These are phyloP conservation scores for Gymnocypris eckloni DNA, from an alignment of 2,797 vertebrate genomes.

Conservation along the genomic window DNA sequence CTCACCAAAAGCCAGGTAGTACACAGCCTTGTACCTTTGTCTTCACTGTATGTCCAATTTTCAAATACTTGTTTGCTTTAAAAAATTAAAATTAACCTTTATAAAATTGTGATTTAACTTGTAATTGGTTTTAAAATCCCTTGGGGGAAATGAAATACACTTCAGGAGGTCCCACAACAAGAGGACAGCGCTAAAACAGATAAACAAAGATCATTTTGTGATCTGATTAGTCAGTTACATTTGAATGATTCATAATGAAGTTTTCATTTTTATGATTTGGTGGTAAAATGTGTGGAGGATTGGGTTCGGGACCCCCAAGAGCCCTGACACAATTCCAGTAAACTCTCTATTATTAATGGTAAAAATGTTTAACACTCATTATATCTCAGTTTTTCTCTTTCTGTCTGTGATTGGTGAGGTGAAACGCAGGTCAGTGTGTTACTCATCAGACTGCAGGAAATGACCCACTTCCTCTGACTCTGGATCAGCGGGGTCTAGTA, in stretches of 20 bases:
- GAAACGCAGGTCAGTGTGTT: constrained; percentile 57
- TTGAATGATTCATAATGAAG: not conserved
- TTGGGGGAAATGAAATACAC: not conserved
- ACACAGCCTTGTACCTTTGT: not conserved
- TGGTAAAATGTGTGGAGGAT: constrained; percentile 21
- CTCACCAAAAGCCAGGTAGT: not conserved
- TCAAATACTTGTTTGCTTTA: not conserved
- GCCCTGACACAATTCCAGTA: not conserved
- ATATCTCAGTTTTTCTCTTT: not conserved
- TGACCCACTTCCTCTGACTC: constrained; percentile 43
- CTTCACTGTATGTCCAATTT: not conserved
- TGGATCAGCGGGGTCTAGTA: constrained; percentile 31
- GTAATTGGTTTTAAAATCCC: not conserved
- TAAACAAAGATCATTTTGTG: not conserved
- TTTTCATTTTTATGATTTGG: constrained; percentile 4
- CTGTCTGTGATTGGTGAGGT: constrained; percentile 42
- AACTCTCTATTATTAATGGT: constrained; percentile 14
- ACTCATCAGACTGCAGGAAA: constrained; percentile 53
- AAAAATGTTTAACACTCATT: constrained; percentile 13
- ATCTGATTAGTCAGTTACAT: not conserved
- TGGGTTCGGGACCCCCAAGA: not conserved
- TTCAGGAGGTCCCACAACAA: not conserved
- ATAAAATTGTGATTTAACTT: not conserved
- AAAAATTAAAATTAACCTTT: not conserved
- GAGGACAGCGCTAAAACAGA: not conserved